A percentile compares a stretch with the other conserved stretches of the same genome.
These are phyloP conservation scores for Drosophila leontia DNA, from an alignment of 1,140 invertebrate species.

Conservation along the genomic window DNA sequence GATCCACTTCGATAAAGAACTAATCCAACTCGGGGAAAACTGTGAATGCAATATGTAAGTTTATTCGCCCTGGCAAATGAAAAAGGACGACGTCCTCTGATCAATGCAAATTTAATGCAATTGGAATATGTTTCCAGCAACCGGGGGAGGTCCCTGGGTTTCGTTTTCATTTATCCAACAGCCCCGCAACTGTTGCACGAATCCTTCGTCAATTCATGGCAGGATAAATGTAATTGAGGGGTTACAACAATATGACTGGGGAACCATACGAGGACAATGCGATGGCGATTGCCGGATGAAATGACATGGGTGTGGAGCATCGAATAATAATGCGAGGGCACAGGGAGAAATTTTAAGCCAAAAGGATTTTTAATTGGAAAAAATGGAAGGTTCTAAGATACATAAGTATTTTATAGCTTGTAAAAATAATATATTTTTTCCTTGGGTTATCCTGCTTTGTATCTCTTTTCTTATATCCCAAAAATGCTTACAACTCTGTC, in stretches of 20 bases:
- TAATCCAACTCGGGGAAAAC: constrained; percentile 47
- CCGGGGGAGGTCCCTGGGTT: constrained; percentile 7
- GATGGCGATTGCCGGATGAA: constrained; percentile 18
- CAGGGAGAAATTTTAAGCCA: background rate
- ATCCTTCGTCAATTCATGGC: constrained; percentile 11
- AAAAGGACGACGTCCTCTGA: constrained; percentile 40
- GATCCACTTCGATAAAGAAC: constrained; percentile 18
- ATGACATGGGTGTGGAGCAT: background rate
- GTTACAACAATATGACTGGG: constrained; percentile 12
- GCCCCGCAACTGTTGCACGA: constrained; percentile 22
- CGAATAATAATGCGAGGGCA: constrained; percentile 17
- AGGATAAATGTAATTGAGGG: constrained; percentile 60
- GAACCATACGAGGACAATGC: constrained; percentile 32
- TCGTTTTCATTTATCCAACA: background rate
- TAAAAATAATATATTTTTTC: too few relatives aligned
- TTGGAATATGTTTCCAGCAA: constrained; percentile 38
- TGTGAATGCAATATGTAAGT: constrained; percentile 51
- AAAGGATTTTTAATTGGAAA: too few relatives aligned
- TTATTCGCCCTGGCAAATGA: constrained; percentile 58
- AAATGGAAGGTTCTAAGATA: too few relatives aligned
- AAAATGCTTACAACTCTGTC: too few relatives aligned
- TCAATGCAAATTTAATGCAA: constrained; percentile 73
- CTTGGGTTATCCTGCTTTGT: too few relatives aligned
- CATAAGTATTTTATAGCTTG: too few relatives aligned
- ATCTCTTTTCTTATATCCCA: too few relatives aligned